Evolutionary conservation across 1,140 invertebrate genomes (phyloP).

Genomic region (Scaptodrosophila lebanonensis): DNA sequence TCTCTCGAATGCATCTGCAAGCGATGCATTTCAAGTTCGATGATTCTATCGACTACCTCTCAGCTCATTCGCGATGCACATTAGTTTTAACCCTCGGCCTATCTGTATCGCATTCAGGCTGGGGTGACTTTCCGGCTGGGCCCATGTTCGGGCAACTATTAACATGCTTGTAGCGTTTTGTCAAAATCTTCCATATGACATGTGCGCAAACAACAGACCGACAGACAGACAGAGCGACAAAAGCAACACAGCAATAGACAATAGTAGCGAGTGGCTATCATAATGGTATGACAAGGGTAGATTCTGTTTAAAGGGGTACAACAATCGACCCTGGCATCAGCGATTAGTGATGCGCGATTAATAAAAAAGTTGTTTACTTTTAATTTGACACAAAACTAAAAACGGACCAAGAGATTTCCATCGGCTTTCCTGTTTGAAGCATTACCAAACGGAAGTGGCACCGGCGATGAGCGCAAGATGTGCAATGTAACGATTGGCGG

Average conservation of each 20-base stretch:
- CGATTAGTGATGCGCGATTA: constrained; percentile 25
- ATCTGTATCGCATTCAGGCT: constrained; percentile 1
- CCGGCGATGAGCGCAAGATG: too few species aligned
- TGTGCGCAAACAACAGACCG: constrained; percentile 73
- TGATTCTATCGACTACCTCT: too few species aligned
- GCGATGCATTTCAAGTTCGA: too few species aligned
- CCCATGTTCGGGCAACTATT: constrained; percentile 45
- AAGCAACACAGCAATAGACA: constrained; percentile 19
- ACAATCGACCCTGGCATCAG: constrained; percentile 23
- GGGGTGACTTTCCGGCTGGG: constrained; percentile 36
- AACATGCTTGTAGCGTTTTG: constrained; percentile 68
- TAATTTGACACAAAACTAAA: constrained; percentile 54
- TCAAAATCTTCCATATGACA: constrained; percentile 62
- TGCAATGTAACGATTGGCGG: too few species aligned
- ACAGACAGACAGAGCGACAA: constrained; percentile 30
- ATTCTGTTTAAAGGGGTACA: constrained; percentile 43
- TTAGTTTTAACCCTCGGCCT: too few species aligned
- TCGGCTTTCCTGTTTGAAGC: constrained; percentile 23
- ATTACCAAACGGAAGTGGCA: constrained; percentile 4
- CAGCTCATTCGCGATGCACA: too few species aligned
- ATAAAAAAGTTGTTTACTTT: constrained; percentile 57
- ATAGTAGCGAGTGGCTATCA: constrained; percentile 1
- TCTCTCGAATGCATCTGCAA: too few species aligned
- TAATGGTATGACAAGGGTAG: constrained; percentile 1
- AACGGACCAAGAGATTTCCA: constrained; percentile 24